phyloP scores from a whole-genome alignment of 2,888 invertebrate genomes.

The Formica aserva region DNA sequence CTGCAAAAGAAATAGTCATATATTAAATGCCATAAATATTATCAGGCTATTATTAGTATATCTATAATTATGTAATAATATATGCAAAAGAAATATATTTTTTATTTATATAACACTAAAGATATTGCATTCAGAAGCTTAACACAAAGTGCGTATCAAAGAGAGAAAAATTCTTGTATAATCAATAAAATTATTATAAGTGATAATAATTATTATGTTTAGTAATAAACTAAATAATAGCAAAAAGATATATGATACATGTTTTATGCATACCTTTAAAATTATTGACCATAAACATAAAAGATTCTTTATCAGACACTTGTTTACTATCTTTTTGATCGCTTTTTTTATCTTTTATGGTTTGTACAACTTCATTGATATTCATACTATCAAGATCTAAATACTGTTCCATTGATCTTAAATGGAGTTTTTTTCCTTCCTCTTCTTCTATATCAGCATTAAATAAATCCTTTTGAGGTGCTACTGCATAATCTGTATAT shows the following conservation, averaged over 20 bases:
- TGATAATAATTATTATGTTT: neutral
- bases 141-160: neutral
- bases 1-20: constrained; percentile 76
- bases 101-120: neutral
- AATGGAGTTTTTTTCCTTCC: constrained; percentile 93
- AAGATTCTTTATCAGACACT: constrained; percentile 89
- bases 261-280: constrained; percentile 89
- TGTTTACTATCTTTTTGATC: constrained; percentile 82
- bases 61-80: neutral
- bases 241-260: neutral
- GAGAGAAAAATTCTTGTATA: neutral
- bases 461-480: constrained; percentile 89
- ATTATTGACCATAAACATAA: constrained; percentile 92
- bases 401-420: constrained; percentile 90
- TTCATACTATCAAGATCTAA: constrained; percentile 93
- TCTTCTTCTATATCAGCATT: constrained; percentile 93
- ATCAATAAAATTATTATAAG: neutral
- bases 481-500: constrained; percentile 92
- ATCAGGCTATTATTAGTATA: neutral
- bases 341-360: constrained; percentile 75
- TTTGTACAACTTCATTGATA: constrained; percentile 86
- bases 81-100: neutral
- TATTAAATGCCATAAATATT: neutral
- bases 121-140: neutral
- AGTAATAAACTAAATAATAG: neutral